Evolutionary conservation across 2,888 invertebrate genomes (phyloP), one percentile per base, ranked within the genome.

Genomic region (Heterodera filipjevi): DNA sequence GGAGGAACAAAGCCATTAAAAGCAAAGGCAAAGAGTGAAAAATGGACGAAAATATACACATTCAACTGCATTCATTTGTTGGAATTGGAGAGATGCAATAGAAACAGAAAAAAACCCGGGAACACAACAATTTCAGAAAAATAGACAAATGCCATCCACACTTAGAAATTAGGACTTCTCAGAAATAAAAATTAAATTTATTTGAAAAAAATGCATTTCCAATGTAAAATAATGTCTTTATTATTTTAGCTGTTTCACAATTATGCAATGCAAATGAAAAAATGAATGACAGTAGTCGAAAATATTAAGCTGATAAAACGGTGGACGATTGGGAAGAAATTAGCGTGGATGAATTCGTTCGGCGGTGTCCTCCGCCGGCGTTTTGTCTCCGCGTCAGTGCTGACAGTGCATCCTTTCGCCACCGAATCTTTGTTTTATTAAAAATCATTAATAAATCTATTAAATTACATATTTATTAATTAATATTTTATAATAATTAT

Each of bases 281-380:
- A 39, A 6, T 39, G 39, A 39, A 39, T 39, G 39, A 39, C 39
- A 10, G 39, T 39, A 10, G 39, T 39, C 39, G 39, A 75, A 72
- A 22, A 39, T 8, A 22, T 75, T n/a, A 75, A 39, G 75, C 75
- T 66, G 75, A 75, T 19, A 75, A 49, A 30, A 75, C n/a, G 44
- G 75, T 75, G 10, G 75, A 75, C 1, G 75, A 75, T 66, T 75
- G 30, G 46, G 75, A 75, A 16, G 75, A 75, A 16, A 75, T 30
- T 12, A 75, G 66, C 12, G 66, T 75, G 66, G 75, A 73, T n/a
- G 73, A 59, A 30, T 75, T 74, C 8, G 64, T 39, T 32, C 53
- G 75, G 39, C 44, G 30, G 14, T 30, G 27, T 35, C 19, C 32
- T 2, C 53, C 22, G n/a, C n/a, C n/a, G n/a, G n/a, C n/a, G 66